Evolutionary conservation across 2,888 invertebrate species (phyloP).

Genomic region (Harmothoe impar): DNA sequence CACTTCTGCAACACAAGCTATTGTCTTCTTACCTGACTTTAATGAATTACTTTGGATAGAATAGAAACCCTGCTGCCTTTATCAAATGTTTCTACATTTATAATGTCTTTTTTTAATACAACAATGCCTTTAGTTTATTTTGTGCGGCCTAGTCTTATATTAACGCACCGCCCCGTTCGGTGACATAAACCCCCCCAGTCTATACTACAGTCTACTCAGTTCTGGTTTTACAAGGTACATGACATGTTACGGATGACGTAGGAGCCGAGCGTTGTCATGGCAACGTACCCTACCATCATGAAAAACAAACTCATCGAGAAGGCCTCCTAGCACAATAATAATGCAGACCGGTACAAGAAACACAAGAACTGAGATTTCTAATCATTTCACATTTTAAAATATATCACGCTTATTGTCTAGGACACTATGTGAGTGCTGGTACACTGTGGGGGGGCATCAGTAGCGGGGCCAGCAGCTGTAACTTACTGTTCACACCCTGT

Average conservation of each 20-base stretch:
- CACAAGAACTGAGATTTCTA: constrained; percentile 14
- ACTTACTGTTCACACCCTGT: background rate
- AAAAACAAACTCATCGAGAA: background rate
- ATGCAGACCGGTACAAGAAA: background rate
- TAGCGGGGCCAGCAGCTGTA: background rate
- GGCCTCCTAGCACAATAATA: background rate
- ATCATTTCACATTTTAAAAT: constrained; percentile 27
- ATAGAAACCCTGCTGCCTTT: constrained; percentile 51
- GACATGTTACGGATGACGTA: background rate
- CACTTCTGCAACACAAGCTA: background rate
- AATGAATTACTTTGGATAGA: background rate
- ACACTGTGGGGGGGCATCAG: no score
- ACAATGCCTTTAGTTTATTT: background rate
- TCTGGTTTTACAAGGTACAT: background rate
- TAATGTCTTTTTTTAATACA: background rate
- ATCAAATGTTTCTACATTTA: background rate
- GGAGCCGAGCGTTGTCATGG: background rate
- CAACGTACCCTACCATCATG: background rate
- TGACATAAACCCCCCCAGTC: background rate
- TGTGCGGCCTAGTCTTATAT: background rate
- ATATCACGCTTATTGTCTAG: background rate
- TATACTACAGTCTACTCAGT: no score
- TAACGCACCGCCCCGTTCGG: background rate
- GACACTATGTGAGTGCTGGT: no score
- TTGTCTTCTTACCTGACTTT: background rate